phyloP scores from a whole-genome alignment of 2,888 invertebrate genomes.

The Bhutanitis thaidina region DNA sequence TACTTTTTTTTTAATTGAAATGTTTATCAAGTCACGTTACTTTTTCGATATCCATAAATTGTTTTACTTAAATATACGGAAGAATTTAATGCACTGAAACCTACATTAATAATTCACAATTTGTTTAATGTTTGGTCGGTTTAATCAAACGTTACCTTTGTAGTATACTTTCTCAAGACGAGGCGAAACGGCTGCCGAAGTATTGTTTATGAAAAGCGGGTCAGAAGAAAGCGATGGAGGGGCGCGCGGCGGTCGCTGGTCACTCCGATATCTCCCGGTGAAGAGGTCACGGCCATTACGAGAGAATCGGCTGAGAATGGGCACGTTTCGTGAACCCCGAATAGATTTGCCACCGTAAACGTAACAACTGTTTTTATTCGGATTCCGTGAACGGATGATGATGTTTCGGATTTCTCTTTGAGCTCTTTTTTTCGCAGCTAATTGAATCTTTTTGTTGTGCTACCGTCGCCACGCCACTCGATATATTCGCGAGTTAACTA shows the following conservation, averaged over 20 bases:
- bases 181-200: slow-evolving; percentile 58
- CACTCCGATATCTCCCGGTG: slow-evolving; percentile 68
- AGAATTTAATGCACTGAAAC: neutral
- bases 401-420: slow-evolving; percentile 54
- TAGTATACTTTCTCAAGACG: slow-evolving; percentile 70
- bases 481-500: slow-evolving; percentile 15
- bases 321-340: slow-evolving; percentile 29
- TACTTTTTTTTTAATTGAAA: too few relatives aligned
- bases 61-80: too few relatives aligned
- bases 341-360: slow-evolving; percentile 41
- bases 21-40: too few relatives aligned
- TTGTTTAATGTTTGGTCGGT: slow-evolving; percentile 35
- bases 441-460: slow-evolving; percentile 40
- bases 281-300: slow-evolving; percentile 72
- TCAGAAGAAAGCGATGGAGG: slow-evolving; percentile 73
- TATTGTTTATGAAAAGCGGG: slow-evolving; percentile 79
- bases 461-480: slow-evolving; percentile 12
- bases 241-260: slow-evolving; percentile 50
- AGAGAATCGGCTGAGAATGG: slow-evolving; percentile 47
- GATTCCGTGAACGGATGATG: slow-evolving; percentile 46
- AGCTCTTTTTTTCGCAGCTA: slow-evolving; percentile 33
- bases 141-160: slow-evolving; percentile 30
- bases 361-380: slow-evolving; percentile 54
- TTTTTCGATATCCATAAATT: too few relatives aligned
- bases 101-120: slow-evolving; percentile 26